Evolutionary conservation across 1,140 invertebrate species (phyloP).

Genomic region (Melipona quadrifasciata): DNA sequence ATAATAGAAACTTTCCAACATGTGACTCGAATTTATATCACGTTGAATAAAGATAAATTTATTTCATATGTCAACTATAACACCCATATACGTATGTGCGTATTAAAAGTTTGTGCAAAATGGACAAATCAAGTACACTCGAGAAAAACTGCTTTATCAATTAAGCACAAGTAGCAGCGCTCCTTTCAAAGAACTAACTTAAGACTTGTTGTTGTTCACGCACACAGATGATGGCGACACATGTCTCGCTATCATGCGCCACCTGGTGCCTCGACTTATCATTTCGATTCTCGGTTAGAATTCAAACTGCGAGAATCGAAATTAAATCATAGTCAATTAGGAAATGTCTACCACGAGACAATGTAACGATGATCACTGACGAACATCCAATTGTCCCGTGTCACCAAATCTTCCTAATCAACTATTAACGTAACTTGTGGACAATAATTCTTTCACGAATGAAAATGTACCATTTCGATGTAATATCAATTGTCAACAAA

Average conservation of each 20-base stretch:
- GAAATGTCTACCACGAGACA: background rate
- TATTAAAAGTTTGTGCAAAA: background rate
- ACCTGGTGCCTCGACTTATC: background rate
- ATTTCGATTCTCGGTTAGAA: background rate
- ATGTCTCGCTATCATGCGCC: conserved; percentile 1
- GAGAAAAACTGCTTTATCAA: conserved; percentile 45
- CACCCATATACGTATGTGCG: no score
- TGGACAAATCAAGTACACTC: background rate
- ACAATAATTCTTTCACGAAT: background rate
- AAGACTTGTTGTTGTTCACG: background rate
- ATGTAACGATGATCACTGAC: background rate
- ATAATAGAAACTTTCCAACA: background rate
- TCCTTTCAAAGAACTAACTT: conserved; percentile 6
- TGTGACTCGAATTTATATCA: background rate
- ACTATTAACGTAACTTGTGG: background rate
- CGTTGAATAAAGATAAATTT: background rate
- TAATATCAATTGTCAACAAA: background rate
- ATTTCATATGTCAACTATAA: background rate
- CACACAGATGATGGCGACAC: conserved; percentile 24
- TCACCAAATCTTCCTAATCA: background rate
- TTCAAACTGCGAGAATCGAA: conserved; percentile 1
- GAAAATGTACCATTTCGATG: background rate
- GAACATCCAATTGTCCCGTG: background rate
- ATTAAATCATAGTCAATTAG: background rate
- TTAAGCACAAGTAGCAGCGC: background rate